Percentiles rank a stretch among this genome's conserved stretches.
Conservation (phyloP, 2,797 vertebrate species). For the Paguma larvata region DNA sequence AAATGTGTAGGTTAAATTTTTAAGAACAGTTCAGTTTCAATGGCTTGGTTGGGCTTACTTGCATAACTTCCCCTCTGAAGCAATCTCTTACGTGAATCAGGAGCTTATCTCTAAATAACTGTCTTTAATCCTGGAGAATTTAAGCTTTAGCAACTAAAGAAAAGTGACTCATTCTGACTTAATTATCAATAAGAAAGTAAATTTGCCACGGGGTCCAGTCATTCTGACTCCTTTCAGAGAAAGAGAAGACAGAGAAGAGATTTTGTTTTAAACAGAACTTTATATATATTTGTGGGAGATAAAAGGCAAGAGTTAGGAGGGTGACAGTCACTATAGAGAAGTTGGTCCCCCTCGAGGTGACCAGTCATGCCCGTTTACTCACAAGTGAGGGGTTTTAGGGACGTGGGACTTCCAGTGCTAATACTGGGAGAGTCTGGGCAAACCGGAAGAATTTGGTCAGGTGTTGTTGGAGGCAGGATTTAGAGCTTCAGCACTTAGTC, state of each 20-base stretch:
- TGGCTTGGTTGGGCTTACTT: constrained; percentile 63
- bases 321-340: neutral
- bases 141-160: constrained; percentile 19
- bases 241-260: neutral
- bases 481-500: neutral
- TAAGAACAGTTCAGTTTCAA: constrained; percentile 49
- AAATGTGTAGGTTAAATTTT: constrained; percentile 40
- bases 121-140: constrained; percentile 37
- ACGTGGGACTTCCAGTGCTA: neutral
- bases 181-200: constrained; percentile 10
- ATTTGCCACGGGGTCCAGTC: neutral
- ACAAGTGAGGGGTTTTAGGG: neutral
- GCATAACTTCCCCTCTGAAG: constrained; percentile 68
- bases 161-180: constrained; percentile 57
- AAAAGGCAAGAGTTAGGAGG: neutral
- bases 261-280: constrained; percentile 21
- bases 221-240: constrained; percentile 21
- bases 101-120: neutral
- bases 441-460: neutral
- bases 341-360: neutral
- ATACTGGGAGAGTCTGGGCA: neutral
- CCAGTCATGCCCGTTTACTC: neutral
- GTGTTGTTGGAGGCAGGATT: neutral
- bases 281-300: neutral
- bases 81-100: constrained; percentile 2